Evolutionary conservation across 2,888 invertebrate genomes (phyloP), one percentile per base, ranked within the genome.

Genomic region (Brachynemurus nebulosus): DNA sequence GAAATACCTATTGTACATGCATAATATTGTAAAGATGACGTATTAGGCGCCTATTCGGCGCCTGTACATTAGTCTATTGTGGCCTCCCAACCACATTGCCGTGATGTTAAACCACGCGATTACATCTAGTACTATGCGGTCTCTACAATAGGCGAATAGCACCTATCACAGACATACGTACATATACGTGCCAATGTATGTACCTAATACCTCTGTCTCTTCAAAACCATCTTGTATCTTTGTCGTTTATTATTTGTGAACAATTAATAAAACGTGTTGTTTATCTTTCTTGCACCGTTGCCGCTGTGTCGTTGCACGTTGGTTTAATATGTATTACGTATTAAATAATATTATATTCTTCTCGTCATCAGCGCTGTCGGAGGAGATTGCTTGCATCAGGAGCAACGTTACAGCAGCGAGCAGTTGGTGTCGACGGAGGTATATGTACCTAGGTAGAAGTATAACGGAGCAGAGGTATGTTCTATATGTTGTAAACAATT

Each of bases 401-500:
- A n/a, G n/a, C n/a, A n/a, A n/a, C n/a, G n/a, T n/a, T n/a, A n/a
- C n/a, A n/a, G n/a, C n/a, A n/a, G n/a, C n/a, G n/a, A n/a, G n/a
- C n/a, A n/a, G n/a, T n/a, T n/a, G n/a, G n/a, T n/a, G n/a, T n/a
- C n/a, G n/a, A n/a, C n/a, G n/a, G n/a, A n/a, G n/a, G n/a, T n/a
- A n/a, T n/a, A n/a, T n/a, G n/a, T n/a, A n/a, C n/a, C n/a, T n/a
- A n/a, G n/a, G n/a, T n/a, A n/a, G n/a, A n/a, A n/a, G n/a, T n/a
- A n/a, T n/a, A n/a, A n/a, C n/a, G n/a, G n/a, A n/a, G n/a, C n/a
- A n/a, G n/a, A n/a, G n/a, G n/a, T n/a, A n/a, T n/a, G n/a, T n/a
- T n/a, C n/a, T n/a, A n/a, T n/a, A n/a, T 30, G 30, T 30, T 30
- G 30, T 30, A 30, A 30, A 30, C 30, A 30, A 30, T 30, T 30